Base-by-base conservation (phyloP, 2,797 vertebrate genomes). In the Gymnocypris eckloni region DNA sequence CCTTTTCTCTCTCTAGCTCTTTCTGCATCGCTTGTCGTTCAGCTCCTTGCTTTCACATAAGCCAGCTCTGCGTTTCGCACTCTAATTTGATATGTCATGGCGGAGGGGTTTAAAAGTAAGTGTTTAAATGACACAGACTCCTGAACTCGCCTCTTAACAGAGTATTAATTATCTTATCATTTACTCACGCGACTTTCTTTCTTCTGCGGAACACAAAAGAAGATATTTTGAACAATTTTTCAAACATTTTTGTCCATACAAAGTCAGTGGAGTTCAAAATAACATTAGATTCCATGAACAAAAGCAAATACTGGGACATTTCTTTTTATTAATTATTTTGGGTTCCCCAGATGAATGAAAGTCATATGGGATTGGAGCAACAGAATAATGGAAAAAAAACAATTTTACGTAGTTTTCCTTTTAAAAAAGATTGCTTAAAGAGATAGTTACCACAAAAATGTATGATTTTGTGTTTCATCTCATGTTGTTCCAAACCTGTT, bases 1-100 rank as follows among this genome's bases (percentile, higher is more conserved):
- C 61, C 79, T 64, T 85, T 83, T 79, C 86, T 85, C 84, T 85
- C 82, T 61, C 79, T 64, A 75, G 77, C 86, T 73, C 48, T 81
- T 84, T 90, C 88, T 80, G 52, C 37, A 43, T 56, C 86, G 8
- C 84, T 81, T 39, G 52, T 73, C 69, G 43, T 73, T 28, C 69
- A 25, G 6, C 52, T 73, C 56, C 67, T 72, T 70, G 45, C 67
- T 80, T 73, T 73, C 67, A 72, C 84, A 70, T 45, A 85, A 80
- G 77, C 67, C 77, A 50, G 77, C 54, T 48, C 50, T 37, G 54
- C 67, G 13, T 48, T 85, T 72, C 9, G 22, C 67, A 28, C 39
- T 10, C 67, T 80, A 72, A 72, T 72, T 80, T 85, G 52, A 85
- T 11, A 59, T 85, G 84, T 64, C 54, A 61, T 71, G 50, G 39